phyloP scores from a whole-genome alignment of 2,113 vertebrate species.

The Spizaetus ornatus region DNA sequence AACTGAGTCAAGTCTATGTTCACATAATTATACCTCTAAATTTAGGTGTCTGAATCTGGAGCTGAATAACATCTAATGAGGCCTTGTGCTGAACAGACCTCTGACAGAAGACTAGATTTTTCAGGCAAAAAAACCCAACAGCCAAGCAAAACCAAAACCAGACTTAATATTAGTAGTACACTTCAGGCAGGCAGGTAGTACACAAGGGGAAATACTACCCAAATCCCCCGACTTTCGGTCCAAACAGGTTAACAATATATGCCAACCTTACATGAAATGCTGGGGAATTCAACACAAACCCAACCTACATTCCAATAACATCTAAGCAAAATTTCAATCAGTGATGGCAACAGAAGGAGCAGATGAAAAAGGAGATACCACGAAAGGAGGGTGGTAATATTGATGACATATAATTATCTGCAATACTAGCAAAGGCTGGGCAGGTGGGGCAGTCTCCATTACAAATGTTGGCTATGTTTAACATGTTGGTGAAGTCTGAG shows the following conservation, averaged over 20 bases:
- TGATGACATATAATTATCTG: slow-evolving; percentile 46
- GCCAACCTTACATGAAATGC: not conserved
- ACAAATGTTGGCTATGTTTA: slow-evolving; percentile 37
- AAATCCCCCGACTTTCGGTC: not conserved
- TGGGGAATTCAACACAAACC: not conserved
- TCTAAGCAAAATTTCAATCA: slow-evolving; percentile 12
- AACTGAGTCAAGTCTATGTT: not conserved
- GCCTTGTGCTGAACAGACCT: not conserved
- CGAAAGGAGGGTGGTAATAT: slow-evolving; percentile 24
- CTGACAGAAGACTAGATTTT: not conserved
- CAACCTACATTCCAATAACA: slow-evolving; percentile 1
- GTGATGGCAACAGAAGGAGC: not conserved
- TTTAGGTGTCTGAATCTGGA: not conserved
- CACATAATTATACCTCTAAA: not conserved
- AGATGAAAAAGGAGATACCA: slow-evolving; percentile 17
- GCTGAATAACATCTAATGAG: not conserved
- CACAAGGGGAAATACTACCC: not conserved
- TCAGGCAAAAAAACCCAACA: rapidly evolving
- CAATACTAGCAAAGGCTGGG: slow-evolving; percentile 27
- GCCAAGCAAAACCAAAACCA: not conserved
- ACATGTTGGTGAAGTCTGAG: slow-evolving; percentile 16
- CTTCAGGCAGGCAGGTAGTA: not conserved
- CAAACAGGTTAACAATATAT: not conserved
- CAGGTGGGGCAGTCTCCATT: slow-evolving; percentile 50
- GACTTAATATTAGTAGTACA: not conserved